Conservation (phyloP, 2,797 vertebrate genomes). For the Benthosema pterotum region DNA sequence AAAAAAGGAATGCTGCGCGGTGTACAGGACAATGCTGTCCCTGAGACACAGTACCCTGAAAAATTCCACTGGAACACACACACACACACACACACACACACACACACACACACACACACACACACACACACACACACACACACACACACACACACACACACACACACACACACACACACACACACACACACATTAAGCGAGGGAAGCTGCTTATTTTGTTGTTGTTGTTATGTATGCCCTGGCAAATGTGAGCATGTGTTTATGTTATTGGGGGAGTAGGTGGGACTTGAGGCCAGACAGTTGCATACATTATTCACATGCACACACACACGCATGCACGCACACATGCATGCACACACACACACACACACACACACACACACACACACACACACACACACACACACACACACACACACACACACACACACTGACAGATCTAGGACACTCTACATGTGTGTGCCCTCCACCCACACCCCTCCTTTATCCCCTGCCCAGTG, state of each 20-base stretch:
- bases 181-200: background rate
- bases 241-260: background rate
- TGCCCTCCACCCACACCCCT: no score
- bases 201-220: background rate
- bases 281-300: conserved; percentile 42
- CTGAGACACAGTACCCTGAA: background rate
- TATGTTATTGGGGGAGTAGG: no score
- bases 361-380: no score
- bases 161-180: background rate
- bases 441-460: no score
- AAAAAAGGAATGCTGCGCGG: background rate
- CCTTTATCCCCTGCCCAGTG: no score
- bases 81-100: background rate
- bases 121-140: background rate
- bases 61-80: background rate
- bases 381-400: no score
- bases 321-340: background rate
- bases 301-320: conserved; percentile 34
- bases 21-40: no score
- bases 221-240: background rate
- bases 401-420: no score
- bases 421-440: no score
- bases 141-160: no score
- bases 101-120: background rate
- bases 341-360: no score